phyloP scores from a whole-genome alignment of 2,113 vertebrate species.

The Oncorhynchus kisutch region DNA sequence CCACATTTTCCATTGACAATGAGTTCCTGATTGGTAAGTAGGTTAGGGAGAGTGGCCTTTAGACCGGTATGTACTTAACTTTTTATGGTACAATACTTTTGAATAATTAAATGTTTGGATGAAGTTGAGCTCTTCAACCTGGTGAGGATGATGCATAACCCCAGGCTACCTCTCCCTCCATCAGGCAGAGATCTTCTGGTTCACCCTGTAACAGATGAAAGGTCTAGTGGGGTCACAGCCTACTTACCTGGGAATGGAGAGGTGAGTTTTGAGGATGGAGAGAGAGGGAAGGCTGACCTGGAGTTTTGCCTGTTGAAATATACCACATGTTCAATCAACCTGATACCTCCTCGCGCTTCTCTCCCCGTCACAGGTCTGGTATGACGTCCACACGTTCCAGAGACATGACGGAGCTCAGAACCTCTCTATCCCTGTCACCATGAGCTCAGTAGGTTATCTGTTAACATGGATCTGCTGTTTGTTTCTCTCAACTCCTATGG shows the following conservation, averaged over 20 bases:
- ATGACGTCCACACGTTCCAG: conserved; percentile 72
- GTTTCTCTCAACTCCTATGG: not conserved
- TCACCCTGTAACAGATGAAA: conserved; percentile 77
- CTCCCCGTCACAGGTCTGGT: conserved; percentile 74
- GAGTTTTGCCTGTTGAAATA: not conserved
- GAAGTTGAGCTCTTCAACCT: too few relatives aligned
- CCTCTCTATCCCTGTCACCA: conserved; percentile 71
- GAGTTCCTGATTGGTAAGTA: conserved; percentile 78
- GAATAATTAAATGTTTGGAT: too few relatives aligned
- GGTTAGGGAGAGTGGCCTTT: not conserved
- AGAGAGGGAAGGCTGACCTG: too few relatives aligned
- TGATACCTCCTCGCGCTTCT: not conserved
- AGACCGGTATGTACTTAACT: not conserved
- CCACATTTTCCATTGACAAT: conserved; percentile 75
- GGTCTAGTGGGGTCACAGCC: conserved; percentile 70
- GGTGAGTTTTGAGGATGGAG: conserved; percentile 43
- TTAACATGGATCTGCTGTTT: not conserved
- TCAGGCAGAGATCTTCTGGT: conserved; percentile 75
- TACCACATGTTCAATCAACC: not conserved
- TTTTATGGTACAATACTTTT: not conserved
- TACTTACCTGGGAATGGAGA: conserved; percentile 77
- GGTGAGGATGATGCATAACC: not conserved
- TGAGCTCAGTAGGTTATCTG: conserved; percentile 37
- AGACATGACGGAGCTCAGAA: conserved; percentile 71
- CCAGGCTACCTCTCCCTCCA: not conserved